Base-by-base conservation (phyloP, 2,797 vertebrate genomes). In the Diplodus sargus region DNA sequence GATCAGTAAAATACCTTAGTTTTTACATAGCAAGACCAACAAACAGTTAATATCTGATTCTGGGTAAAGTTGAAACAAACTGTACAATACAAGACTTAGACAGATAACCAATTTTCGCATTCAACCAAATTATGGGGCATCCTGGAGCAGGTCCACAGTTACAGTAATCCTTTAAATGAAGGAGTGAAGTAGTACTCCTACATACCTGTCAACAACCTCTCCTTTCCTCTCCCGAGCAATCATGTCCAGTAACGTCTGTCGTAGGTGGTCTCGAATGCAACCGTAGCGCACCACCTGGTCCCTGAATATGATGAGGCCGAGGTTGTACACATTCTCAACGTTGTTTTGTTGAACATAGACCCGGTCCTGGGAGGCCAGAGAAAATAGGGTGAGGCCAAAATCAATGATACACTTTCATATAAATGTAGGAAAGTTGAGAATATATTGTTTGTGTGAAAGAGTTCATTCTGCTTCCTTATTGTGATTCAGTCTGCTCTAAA, bases 341-440 rank as follows among this genome's bases (percentile, higher is more conserved):
- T 98, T 98, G 90, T 99, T 99, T 87, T 99, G 98, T 80, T 99
- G 97, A 84, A 99, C 97, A 72, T 99, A 99, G 23, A 99, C 98
- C 73, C 97, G 96, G 91, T 99, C 98, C 98, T 99, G 84, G 12
- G 53, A 66, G 63, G 70, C 2, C 4, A 60, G 34, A 60, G 16
- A 69, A 10, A 71, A 67, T 1, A 3, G 6, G 22, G 25, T 14
- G 16, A 68, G 30, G 68, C 17, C 42, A 56, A 34, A 59, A 30
- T 10, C 4, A 63, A 8, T 71, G 15, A 57, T 1, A 25, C 11
- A 43, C 25, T 42, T 23, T 69, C 3, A 60, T 59, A n/a, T 23
- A 8, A 34, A 61, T 49, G 3, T 25, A 20, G 53, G n/a, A n/a
- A 56, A 20, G 14, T 22, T 58, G 4, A 45, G 8, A 54, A 13